Evolutionary conservation across 2,113 vertebrate species (phyloP).

Genomic region (Eulacestoma nigropectus): DNA sequence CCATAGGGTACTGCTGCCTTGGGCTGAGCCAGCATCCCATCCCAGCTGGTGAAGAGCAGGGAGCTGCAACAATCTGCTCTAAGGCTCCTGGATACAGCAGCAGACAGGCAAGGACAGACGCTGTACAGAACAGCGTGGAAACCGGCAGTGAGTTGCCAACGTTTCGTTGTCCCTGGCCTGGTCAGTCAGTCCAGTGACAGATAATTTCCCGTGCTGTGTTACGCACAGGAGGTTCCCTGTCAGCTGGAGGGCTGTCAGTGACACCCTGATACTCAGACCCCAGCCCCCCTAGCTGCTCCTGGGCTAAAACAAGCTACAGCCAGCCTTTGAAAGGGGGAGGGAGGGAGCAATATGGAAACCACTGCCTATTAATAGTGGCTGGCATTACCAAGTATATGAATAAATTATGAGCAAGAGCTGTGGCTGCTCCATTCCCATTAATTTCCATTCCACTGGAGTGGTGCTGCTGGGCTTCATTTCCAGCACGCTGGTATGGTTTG

Average conservation of each 20-base stretch:
- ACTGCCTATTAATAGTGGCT: constrained; percentile 15
- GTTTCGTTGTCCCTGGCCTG: background rate
- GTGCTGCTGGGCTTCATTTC: background rate
- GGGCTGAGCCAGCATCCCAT: background rate
- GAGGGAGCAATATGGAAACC: background rate
- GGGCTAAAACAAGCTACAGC: background rate
- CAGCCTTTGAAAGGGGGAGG: background rate
- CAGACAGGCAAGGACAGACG: background rate
- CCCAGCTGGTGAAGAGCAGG: background rate
- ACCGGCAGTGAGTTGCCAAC: background rate
- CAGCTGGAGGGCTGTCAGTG: background rate
- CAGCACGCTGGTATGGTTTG: fast-evolving
- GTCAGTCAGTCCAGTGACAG: background rate
- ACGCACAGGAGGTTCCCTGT: background rate
- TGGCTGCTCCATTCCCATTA: background rate
- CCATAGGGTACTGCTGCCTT: too few relatives aligned
- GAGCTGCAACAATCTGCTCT: background rate
- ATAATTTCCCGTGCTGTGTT: background rate
- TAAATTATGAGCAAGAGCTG: constrained; percentile 22
- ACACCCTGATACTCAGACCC: background rate
- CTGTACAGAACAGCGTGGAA: background rate
- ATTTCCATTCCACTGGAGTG: background rate
- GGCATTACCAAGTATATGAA: constrained; percentile 10
- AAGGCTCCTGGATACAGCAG: background rate
- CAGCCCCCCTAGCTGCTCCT: background rate